phyloP scores from a whole-genome alignment of 2,113 vertebrate genomes.

The Forbesichthys papilliferus region DNA sequence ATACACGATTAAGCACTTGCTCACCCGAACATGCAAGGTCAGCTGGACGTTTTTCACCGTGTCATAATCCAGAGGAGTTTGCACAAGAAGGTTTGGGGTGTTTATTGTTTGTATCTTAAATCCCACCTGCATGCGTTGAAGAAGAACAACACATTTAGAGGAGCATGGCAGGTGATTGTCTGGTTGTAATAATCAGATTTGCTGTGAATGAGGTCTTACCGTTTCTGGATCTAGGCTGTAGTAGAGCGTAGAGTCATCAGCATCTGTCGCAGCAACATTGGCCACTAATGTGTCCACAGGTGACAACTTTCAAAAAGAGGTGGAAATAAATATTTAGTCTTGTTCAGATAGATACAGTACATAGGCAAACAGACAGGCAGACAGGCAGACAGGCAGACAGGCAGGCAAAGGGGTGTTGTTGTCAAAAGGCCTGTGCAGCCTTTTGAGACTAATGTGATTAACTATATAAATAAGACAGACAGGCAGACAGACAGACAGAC shows the following conservation, averaged over 20 bases:
- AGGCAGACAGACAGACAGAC: not conserved
- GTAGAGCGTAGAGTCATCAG: constrained; percentile 2
- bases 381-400: not conserved
- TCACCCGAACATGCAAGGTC: constrained; percentile 75
- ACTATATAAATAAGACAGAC: too few relatives aligned
- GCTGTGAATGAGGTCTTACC: constrained; percentile 22
- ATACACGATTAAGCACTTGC: constrained; percentile 29
- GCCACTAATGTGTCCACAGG: constrained; percentile 11
- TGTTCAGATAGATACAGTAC: not conserved
- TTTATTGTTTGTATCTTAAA: constrained; percentile 67
- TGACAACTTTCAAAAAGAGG: constrained; percentile 37
- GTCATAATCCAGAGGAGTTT: constrained; percentile 74
- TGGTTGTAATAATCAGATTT: not conserved
- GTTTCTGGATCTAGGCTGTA: constrained; percentile 48
- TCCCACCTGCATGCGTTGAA: constrained; percentile 53
- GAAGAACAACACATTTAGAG: not conserved
- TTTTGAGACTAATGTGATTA: too few relatives aligned
- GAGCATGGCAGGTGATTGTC: not conserved
- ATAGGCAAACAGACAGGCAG: not conserved
- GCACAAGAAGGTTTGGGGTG: constrained; percentile 68
- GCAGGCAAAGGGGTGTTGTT: not conserved
- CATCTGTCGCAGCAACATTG: constrained; percentile 22
- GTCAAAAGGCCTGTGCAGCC: too few relatives aligned
- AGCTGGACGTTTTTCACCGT: constrained; percentile 49
- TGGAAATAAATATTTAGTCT: too few relatives aligned